Evolutionary conservation across 2,888 invertebrate species (phyloP).

Genomic region (Nomada ferruginata): DNA sequence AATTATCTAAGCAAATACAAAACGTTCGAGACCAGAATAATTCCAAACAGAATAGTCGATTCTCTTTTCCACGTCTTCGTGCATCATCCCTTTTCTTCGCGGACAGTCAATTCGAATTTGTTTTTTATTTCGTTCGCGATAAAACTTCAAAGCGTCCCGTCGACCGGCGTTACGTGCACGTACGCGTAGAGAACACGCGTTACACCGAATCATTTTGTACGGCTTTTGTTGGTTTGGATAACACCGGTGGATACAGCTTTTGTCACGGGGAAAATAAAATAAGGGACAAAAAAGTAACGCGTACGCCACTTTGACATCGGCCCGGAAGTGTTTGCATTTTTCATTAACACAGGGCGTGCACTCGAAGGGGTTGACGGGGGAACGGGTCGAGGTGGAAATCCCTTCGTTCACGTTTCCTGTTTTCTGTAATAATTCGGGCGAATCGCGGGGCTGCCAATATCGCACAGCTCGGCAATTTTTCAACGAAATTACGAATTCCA

Average conservation of each 20-base stretch:
- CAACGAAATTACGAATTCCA: conserved; percentile 53
- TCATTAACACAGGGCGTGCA: neutral
- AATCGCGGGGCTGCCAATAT: conserved; percentile 29
- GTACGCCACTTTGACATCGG: neutral
- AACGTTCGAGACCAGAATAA: too few relatives aligned
- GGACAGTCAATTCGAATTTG: neutral
- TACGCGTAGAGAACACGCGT: neutral
- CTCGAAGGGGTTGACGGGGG: neutral
- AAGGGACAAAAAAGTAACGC: neutral
- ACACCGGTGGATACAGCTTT: neutral
- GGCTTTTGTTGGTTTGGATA: neutral
- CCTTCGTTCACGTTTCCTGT: conserved; percentile 14
- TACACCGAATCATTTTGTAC: neutral
- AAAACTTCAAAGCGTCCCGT: neutral
- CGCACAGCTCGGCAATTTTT: conserved; percentile 40
- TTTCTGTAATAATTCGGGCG: conserved; percentile 25
- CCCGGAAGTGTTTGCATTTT: conserved; percentile 13
- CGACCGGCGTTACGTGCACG: neutral
- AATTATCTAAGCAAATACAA: too few relatives aligned
- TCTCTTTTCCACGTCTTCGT: too few relatives aligned
- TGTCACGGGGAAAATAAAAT: neutral
- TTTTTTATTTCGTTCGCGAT: neutral
- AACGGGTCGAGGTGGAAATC: too few relatives aligned
- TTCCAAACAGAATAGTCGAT: too few relatives aligned
- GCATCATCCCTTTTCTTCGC: too few relatives aligned